Evolutionary conservation across 2,888 invertebrate genomes (phyloP).

Genomic region (Alloscopus bannaensis): DNA sequence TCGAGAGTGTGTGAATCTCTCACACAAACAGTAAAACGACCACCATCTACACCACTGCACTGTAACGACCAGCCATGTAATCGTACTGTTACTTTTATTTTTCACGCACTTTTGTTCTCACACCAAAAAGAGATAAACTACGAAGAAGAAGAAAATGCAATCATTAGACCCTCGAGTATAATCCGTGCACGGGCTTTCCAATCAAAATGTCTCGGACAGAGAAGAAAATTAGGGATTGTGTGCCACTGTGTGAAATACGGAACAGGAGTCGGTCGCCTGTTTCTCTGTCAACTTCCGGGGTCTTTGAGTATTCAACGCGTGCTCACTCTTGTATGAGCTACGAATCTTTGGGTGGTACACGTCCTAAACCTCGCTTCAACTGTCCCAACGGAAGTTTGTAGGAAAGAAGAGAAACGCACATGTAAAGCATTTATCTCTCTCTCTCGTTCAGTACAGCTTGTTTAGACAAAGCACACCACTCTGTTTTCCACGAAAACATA

Average conservation of each 20-base stretch:
- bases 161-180: too few relatives aligned
- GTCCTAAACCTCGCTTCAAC: conserved; percentile 37
- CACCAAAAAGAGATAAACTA: too few relatives aligned
- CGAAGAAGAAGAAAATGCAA: too few relatives aligned
- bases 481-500: too few relatives aligned
- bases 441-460: too few relatives aligned
- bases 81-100: background rate
- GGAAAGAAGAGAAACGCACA: conserved; percentile 28
- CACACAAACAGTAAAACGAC: conserved; percentile 11
- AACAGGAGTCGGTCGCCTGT: too few relatives aligned
- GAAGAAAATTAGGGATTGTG: background rate
- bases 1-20: conserved; percentile 25
- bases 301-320: conserved; percentile 55
- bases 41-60: background rate
- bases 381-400: conserved; percentile 28
- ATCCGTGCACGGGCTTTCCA: background rate
- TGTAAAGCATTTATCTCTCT: conserved; percentile 29
- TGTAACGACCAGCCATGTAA: background rate
- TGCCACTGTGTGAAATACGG: too few relatives aligned
- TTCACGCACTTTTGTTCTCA: too few relatives aligned
- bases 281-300: conserved; percentile 61
- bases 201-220: too few relatives aligned
- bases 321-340: too few relatives aligned
- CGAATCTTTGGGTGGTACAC: background rate
- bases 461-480: too few relatives aligned